phyloP scores from a whole-genome alignment of 2,113 vertebrate species.

The Cyprinodon tularosa region DNA sequence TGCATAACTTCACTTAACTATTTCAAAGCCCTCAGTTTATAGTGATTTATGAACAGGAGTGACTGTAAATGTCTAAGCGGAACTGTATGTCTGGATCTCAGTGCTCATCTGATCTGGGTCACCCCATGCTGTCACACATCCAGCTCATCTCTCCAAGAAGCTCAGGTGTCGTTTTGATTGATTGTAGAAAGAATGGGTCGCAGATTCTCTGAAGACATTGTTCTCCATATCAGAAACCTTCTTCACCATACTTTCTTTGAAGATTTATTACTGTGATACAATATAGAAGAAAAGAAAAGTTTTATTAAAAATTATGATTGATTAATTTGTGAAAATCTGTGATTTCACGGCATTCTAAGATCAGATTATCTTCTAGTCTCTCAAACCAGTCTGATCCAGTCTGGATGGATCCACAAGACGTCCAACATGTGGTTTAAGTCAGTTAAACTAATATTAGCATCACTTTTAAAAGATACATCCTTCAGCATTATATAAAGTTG shows the following conservation, averaged over 20 bases:
- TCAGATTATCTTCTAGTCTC: background rate
- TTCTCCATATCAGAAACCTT: conserved; percentile 4
- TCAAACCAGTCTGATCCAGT: background rate
- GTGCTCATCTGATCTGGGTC: background rate
- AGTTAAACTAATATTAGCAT: conserved; percentile 40
- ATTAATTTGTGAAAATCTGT: too few relatives aligned
- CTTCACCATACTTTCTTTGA: background rate
- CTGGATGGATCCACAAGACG: background rate
- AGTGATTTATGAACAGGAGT: background rate
- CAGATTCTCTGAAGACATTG: background rate
- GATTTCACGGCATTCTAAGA: background rate
- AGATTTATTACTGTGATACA: too few relatives aligned
- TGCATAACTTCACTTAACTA: background rate
- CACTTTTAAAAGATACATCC: conserved; percentile 12
- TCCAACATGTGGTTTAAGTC: background rate
- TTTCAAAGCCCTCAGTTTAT: background rate
- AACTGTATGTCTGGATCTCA: background rate
- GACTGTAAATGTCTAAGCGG: background rate
- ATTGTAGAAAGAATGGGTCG: background rate
- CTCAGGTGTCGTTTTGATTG: conserved; percentile 22
- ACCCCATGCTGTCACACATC: background rate
- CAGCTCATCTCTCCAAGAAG: background rate
- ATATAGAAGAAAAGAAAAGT: too few relatives aligned
- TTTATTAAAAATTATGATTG: too few relatives aligned
- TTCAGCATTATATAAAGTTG: conserved; percentile 43